These are phyloP conservation scores for Lycodopsis pacificus DNA, from an alignment of 2,797 vertebrate genomes.

Conservation along the genomic window DNA sequence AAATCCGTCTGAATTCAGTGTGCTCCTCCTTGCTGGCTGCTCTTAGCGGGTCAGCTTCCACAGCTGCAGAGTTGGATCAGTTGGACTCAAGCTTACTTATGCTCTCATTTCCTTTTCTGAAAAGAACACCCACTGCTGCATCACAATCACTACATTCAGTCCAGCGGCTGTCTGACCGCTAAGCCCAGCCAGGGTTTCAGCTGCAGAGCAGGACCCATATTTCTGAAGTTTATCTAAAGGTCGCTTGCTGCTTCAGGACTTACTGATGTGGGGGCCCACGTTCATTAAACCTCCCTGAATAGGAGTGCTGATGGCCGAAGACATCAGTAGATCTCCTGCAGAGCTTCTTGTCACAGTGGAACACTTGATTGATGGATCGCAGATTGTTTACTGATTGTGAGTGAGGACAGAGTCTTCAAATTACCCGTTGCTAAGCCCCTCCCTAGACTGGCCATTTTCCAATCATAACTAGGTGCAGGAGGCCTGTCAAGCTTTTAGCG, in stretches of 20 bases:
- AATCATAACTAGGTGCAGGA: too few species aligned
- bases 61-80: conserved; percentile 60
- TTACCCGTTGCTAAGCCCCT: not conserved
- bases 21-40: conserved; percentile 25
- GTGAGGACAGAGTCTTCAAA: not conserved
- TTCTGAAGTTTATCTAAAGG: conserved; percentile 26
- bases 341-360: conserved; percentile 1
- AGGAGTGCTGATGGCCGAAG: not conserved
- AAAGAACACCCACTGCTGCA: conserved; percentile 50
- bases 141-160: conserved; percentile 56
- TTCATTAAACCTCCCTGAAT: conserved; percentile 28
- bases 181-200: conserved; percentile 18
- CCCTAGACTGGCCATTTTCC: too few species aligned
- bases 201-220: conserved; percentile 21
- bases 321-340: not conserved
- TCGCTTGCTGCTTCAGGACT: conserved; percentile 5
- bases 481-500: too few species aligned
- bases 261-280: not conserved
- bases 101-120: conserved; percentile 57
- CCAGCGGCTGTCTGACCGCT: conserved; percentile 37
- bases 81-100: conserved; percentile 46
- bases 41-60: conserved; percentile 24
- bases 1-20: conserved; percentile 46
- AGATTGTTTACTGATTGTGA: conserved; percentile 13
- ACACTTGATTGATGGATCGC: conserved; percentile 8